A percentile compares a stretch with the other conserved stretches of the same genome.
Evolutionary conservation across 2,888 invertebrate species (phyloP).

Genomic region (Periphyllus acericola): DNA sequence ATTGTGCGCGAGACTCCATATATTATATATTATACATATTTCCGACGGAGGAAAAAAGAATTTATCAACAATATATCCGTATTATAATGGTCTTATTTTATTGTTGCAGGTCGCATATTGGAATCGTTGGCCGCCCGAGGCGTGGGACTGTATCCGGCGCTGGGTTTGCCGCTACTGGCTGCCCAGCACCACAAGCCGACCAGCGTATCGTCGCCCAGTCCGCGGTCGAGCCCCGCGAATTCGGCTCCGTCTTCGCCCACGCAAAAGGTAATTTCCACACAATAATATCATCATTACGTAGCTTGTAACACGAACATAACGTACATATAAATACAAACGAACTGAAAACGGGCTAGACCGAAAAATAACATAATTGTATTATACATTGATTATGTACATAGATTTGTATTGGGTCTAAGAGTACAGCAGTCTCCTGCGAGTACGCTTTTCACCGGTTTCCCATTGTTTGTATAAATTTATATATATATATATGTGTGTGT

Average conservation of each 20-base stretch:
- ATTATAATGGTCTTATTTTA: constrained; percentile 49
- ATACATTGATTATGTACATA: too few relatives aligned
- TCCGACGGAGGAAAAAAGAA: not conserved
- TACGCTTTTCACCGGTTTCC: not conserved
- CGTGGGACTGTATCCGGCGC: constrained; percentile 60
- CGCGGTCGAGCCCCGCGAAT: constrained; percentile 45
- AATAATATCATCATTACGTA: not conserved
- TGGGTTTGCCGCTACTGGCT: constrained; percentile 31
- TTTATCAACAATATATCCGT: constrained; percentile 4
- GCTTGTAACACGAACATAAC: not conserved
- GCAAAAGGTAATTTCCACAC: constrained; percentile 50
- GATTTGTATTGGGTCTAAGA: too few relatives aligned
- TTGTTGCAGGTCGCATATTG: constrained; percentile 69
- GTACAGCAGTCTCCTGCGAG: not conserved
- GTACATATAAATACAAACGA: too few relatives aligned
- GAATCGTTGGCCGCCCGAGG: constrained; percentile 68
- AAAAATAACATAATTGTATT: too few relatives aligned
- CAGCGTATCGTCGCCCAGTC: constrained; percentile 49
- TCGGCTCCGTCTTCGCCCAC: constrained; percentile 53
- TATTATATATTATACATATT: not conserved
- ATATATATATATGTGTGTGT: not conserved
- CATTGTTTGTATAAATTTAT: too few relatives aligned
- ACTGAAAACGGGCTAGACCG: not conserved
- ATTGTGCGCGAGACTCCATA: not conserved
- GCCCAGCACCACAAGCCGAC: constrained; percentile 36